Base-by-base conservation (phyloP, 2,797 vertebrate genomes). In the Adrianichthys oophorus region DNA sequence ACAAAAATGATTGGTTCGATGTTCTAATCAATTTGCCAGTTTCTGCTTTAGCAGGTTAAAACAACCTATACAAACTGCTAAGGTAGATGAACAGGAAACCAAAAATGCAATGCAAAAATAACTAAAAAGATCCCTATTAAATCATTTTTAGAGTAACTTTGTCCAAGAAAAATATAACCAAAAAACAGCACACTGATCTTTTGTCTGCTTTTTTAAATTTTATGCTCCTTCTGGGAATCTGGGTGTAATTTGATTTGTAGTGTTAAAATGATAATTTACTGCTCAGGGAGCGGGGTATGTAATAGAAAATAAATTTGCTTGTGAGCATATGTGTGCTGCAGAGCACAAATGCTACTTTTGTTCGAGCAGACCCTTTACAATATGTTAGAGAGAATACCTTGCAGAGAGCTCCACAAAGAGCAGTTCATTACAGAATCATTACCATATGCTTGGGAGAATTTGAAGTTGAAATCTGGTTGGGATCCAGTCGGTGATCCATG, bases 401-500 rank as follows among this genome's bases (percentile, higher is more conserved):
- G 68, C 70, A 72, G 76, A 56, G 78, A 55, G 65, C 65, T 8
- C 68, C 59, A 66, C 81, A 79, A 76, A 76, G 69, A 75, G 64
- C 75, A 62, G 74, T 78, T 88, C 73, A 84, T 86, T 84, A 80
- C 68, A 64, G 74, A 59, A 52, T 79, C 70, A 84, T 79, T 65
- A 78, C 79, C 84, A 82, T 86, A 85, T 85, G 84, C 81, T 86
- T 62, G 71, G 64, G 78, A 76, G 72, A 65, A 70, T 52, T 60
- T 63, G 73, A 37, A 62, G 78, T 78, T 85, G 69, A 81, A 70
- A 74, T 67, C 74, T 78, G 81, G 79, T 83, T 83, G 78, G 70
- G 70, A 78, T 78, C 84, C 77, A 83, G 68, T 68, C 52, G 67
- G 76, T 81, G 78, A 79, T 75, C 78, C 62, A 65, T 52, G 52